These are phyloP conservation scores for Phymorhynchus buccinoides DNA, from an alignment of 1,140 invertebrate genomes.

Conservation along the genomic window DNA sequence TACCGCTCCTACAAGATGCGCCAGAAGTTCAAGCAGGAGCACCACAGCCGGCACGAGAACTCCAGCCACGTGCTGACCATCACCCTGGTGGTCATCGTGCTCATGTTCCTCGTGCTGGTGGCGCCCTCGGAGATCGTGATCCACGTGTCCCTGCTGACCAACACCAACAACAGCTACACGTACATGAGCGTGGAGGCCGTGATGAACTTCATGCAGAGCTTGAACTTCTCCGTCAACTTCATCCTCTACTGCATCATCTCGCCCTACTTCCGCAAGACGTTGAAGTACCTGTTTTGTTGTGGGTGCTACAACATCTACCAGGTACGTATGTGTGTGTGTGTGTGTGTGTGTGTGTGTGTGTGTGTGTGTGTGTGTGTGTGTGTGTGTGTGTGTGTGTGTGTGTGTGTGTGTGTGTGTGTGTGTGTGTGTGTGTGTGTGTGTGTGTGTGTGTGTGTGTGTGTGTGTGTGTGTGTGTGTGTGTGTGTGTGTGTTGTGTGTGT, in stretches of 20 bases:
- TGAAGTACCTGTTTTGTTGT: constrained; percentile 65
- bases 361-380: no score
- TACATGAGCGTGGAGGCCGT: constrained; percentile 63
- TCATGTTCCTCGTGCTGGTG: constrained; percentile 71
- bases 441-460: no score
- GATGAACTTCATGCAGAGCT: constrained; percentile 68
- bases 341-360: no score
- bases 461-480: no score
- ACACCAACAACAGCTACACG: constrained; percentile 54
- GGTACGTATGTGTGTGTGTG: no score
- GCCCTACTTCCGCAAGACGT: constrained; percentile 63
- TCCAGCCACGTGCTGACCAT: constrained; percentile 64
- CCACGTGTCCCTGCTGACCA: constrained; percentile 55
- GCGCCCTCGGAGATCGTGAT: constrained; percentile 70
- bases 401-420: no score
- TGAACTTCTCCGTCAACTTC: constrained; percentile 70
- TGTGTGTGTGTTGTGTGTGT: no score
- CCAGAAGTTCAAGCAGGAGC: constrained; percentile 59
- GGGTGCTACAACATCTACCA: constrained; percentile 57
- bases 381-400: no score
- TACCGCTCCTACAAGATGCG: constrained; percentile 67
- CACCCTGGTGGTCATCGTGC: constrained; percentile 69
- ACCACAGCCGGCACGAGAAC: constrained; percentile 45
- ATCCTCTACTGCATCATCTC: constrained; percentile 69
- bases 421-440: no score